A percentile compares a stretch with the other conserved stretches of the same genome.
phyloP scores from a whole-genome alignment of 2,113 vertebrate genomes.

The Leucoraja erinaceus region DNA sequence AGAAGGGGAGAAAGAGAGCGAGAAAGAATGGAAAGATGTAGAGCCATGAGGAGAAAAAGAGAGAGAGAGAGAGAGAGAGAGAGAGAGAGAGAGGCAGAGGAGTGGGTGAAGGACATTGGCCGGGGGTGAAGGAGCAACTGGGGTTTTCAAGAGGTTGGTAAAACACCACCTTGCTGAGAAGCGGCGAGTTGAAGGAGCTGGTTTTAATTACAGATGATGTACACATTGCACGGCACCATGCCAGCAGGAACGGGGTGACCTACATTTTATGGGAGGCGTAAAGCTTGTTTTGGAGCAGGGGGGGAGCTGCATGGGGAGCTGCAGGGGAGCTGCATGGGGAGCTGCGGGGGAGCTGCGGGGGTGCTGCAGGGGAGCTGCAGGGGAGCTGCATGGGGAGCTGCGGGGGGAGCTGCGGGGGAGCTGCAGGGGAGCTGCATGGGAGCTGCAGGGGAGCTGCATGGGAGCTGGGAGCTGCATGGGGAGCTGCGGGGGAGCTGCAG shows the following conservation, averaged over 20 bases:
- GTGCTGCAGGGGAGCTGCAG: too few relatives aligned
- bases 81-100: neutral
- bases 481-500: too few relatives aligned
- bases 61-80: neutral
- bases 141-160: neutral
- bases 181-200: neutral
- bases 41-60: neutral
- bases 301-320: too few relatives aligned
- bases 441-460: too few relatives aligned
- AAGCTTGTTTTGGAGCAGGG: neutral
- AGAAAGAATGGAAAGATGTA: neutral
- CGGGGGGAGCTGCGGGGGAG: too few relatives aligned
- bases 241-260: neutral
- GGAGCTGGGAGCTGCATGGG: too few relatives aligned
- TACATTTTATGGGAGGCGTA: neutral
- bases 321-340: too few relatives aligned
- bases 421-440: too few relatives aligned
- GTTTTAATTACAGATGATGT: neutral
- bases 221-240: neutral
- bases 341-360: too few relatives aligned
- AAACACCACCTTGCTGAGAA: neutral
- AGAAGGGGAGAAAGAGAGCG: neutral
- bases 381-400: too few relatives aligned
- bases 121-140: too few relatives aligned
- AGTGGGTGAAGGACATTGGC: neutral